Base-by-base conservation (phyloP, 2,888 invertebrate genomes). In the Xanthia togata region DNA sequence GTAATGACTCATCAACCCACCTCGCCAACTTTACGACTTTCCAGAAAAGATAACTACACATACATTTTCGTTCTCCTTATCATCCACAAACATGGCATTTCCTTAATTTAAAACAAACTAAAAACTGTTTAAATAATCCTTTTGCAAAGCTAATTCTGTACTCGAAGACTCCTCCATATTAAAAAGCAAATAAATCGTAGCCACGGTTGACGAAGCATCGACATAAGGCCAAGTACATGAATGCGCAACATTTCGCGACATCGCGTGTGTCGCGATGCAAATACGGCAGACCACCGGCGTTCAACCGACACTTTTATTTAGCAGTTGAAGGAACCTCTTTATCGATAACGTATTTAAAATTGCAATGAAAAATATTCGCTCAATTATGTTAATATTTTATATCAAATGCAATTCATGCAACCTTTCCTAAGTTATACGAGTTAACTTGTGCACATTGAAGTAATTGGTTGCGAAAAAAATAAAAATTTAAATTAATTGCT, bases 241-340 rank as follows among this genome's bases (percentile, higher is more conserved):
- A 83, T 69, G 76, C 82, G 86, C 84, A 78, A 77, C 79, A 69
- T 78, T 85, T 78, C 71, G 80, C 76, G 79, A 71, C 72, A 78
- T 91, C 85, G 92, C 92, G 92, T 92, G 92, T 82, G 77, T 74
- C 71, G 77, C 81, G 81, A 92, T 92, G 92, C 90, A 83, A 92
- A 92, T 92, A 59, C 73, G 71, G 17, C 79, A 64, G 91, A 90
- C 91, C 91, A 92, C 91, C 91, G 86, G 79, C 87, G 87, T 72
- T 75, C 70, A 70, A 85, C 84, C 74, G 76, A 87, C 81, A 75
- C 75, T 82, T 86, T 88, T 86, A 87, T 86, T 79, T 76, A 64
- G n/a, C 76, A 76, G 41, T 81, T n/a, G 70, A 76, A 82, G 69
- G 41, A 72, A 71, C 60, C 70, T 71, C 60, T 35, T 78, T 82